Evolutionary conservation across 2,797 vertebrate species (phyloP), one percentile per base, ranked within the genome.

Genomic region (Mus spretus): DNA sequence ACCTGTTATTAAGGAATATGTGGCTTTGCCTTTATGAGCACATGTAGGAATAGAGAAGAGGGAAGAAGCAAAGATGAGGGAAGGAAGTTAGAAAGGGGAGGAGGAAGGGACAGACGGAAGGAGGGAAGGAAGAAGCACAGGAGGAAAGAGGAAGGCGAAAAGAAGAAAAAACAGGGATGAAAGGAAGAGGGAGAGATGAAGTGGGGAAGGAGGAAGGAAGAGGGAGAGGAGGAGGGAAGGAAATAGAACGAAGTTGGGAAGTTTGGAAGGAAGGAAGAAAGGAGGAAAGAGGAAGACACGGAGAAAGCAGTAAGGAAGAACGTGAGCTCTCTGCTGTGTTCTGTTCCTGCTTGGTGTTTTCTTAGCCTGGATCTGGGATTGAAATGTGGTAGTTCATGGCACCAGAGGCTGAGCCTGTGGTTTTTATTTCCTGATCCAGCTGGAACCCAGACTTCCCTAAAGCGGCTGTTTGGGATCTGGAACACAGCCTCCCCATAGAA

Each of bases 381-480:
- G 44, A 57, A 34, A 67, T 81, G 89, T n/a, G 50, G 61, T 53
- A 53, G 84, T 37, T 88, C 19, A 22, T 31, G n/a, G 22, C 55
- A 72, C 53, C 53, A 28, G 40, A 88, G 84, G 53, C 61, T 75
- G 81, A 91, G 65, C 40, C 31, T 75, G 50, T 74, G 82, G 67
- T 20, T 80, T 90, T 34, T 67, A 84, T 78, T 78, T 93, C 78
- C 55, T 74, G 89, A 77, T 92, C 72, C 63, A 40, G 31, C 55
- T 40, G 67, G 84, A 91, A 63, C 31, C 57, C 87, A 92, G 87
- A 65, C 67, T 22, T 65, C 75, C 50, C 70, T 57, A 37, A 44
- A 5, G 57, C 77, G 93, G 92, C 55, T 34, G 78, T 93, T 93
- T 74, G 93, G 91, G 77, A 72, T 80, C 83, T 40, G 92, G 83